Conservation (phyloP, 2,797 vertebrate genomes). For the Argyrosomus regius region DNA sequence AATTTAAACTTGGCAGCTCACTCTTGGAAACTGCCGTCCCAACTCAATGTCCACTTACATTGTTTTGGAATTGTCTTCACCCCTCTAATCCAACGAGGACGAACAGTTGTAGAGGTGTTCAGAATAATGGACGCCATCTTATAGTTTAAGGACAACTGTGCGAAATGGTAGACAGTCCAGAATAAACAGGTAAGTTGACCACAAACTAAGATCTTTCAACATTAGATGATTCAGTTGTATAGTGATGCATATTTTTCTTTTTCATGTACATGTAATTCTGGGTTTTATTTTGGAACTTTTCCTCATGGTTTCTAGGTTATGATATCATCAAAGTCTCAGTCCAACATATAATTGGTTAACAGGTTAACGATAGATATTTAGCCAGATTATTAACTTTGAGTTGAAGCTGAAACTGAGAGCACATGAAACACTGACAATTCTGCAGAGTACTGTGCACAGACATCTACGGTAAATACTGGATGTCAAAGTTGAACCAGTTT, state of each 20-base stretch:
- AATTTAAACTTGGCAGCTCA: not conserved
- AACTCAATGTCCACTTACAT: not conserved
- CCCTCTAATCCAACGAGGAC: not conserved
- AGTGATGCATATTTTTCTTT: not conserved
- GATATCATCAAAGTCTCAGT: no score
- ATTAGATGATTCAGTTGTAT: not conserved
- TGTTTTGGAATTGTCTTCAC: not conserved
- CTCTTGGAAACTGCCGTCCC: not conserved
- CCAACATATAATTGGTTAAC: no score
- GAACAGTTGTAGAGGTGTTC: not conserved
- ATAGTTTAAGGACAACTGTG: not conserved
- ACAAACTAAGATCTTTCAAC: no score
- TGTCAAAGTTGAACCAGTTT: not conserved
- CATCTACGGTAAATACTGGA: not conserved
- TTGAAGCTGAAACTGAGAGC: no score
- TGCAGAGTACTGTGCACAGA: not conserved
- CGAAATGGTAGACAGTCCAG: not conserved
- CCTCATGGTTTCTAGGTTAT: not conserved
- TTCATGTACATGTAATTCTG: not conserved
- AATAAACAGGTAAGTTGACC: not conserved
- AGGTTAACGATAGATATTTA: no score
- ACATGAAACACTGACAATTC: no score
- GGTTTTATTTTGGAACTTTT: not conserved
- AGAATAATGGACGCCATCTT: not conserved
- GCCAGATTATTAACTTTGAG: no score